These are phyloP conservation scores for Cynoglossus semilaevis DNA, from an alignment of 2,113 vertebrate genomes.

Conservation along the genomic window DNA sequence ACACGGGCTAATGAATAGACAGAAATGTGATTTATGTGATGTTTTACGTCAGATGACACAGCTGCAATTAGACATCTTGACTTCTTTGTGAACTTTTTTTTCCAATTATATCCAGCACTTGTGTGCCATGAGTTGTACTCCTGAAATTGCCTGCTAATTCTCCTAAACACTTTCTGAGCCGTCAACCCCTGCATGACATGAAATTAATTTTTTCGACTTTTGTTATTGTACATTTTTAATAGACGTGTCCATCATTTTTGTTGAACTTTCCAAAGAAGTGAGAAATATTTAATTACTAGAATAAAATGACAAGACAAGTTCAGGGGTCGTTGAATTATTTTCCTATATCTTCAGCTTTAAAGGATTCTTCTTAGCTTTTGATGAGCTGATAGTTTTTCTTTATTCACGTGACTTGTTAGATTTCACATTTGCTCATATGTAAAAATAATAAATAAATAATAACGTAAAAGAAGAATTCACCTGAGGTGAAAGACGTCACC, in stretches of 20 bases:
- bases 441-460: too few species aligned
- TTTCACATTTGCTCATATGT: slow-evolving; percentile 7
- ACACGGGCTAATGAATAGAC: slow-evolving; percentile 50
- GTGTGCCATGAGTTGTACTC: slow-evolving; percentile 35
- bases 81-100: slow-evolving; percentile 61
- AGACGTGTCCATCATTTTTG: slow-evolving; percentile 67
- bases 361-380: neutral
- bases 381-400: slow-evolving; percentile 8
- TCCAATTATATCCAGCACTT: slow-evolving; percentile 52
- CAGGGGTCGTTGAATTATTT: too few species aligned
- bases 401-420: neutral
- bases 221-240: slow-evolving; percentile 67
- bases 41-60: slow-evolving; percentile 61
- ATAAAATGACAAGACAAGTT: slow-evolving; percentile 36
- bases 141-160: slow-evolving; percentile 54
- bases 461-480: too few species aligned
- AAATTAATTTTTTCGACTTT: slow-evolving; percentile 58
- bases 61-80: slow-evolving; percentile 57
- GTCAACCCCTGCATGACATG: slow-evolving; percentile 56
- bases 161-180: slow-evolving; percentile 33
- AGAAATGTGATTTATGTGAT: slow-evolving; percentile 47
- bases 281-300: slow-evolving; percentile 58
- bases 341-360: too few species aligned
- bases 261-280: slow-evolving; percentile 38
- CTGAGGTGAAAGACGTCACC: too few species aligned